These are phyloP conservation scores for Diceros bicornis DNA, from an alignment of 2,797 vertebrate genomes.

Conservation along the genomic window DNA sequence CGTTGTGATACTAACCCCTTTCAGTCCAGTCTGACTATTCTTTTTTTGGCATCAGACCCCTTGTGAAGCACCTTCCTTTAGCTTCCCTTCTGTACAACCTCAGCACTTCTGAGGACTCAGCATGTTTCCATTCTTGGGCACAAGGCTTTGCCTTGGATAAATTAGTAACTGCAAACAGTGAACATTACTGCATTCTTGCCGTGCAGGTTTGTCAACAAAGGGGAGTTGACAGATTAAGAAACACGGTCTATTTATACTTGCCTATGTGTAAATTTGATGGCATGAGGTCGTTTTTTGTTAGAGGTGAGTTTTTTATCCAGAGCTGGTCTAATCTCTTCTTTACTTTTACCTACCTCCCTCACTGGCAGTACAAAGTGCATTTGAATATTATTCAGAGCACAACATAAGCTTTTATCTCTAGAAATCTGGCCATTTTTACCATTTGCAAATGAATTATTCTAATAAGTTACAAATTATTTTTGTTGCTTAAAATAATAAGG, in stretches of 20 bases:
- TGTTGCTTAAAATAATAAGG: slow-evolving; percentile 20
- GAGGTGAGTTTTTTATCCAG: background rate
- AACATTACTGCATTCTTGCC: background rate
- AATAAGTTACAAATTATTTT: background rate
- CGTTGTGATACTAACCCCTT: slow-evolving; percentile 70
- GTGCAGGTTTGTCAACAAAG: background rate
- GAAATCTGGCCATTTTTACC: background rate
- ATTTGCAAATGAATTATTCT: background rate
- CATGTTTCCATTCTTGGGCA: background rate
- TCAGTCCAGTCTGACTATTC: background rate
- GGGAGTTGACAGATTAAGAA: background rate
- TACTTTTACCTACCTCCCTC: background rate
- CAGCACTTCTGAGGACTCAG: background rate
- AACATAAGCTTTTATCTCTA: background rate
- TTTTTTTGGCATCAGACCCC: background rate
- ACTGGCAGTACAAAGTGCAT: background rate
- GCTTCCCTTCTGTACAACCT: background rate
- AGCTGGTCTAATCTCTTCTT: background rate
- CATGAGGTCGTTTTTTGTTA: background rate
- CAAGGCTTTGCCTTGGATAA: background rate
- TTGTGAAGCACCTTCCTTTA: background rate
- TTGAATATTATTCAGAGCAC: background rate
- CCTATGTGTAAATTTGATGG: background rate
- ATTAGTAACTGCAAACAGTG: background rate
- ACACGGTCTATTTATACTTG: background rate